Evolutionary conservation across 2,113 vertebrate species (phyloP).

Genomic region (Strix uralensis): DNA sequence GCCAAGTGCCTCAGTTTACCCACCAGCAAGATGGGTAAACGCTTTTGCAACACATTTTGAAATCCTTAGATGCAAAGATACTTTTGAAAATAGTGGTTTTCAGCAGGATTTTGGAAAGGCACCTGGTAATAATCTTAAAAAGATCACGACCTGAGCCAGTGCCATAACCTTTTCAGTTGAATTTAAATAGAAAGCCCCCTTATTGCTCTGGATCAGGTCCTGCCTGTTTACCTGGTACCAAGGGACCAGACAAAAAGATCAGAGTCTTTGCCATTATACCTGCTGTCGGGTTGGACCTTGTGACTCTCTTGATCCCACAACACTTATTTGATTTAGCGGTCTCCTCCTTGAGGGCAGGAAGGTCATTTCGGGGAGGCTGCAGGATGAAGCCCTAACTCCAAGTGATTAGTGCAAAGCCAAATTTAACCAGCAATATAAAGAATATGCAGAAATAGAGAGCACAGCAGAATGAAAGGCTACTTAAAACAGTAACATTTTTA

Average conservation of each 20-base stretch:
- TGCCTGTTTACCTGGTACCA: neutral
- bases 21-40: rapidly evolving
- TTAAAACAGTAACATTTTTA: conserved; percentile 23
- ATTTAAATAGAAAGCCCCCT: neutral
- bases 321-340: neutral
- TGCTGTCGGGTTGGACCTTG: neutral
- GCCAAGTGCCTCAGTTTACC: neutral
- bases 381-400: neutral
- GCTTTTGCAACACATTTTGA: neutral
- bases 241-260: neutral
- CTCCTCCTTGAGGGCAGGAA: neutral
- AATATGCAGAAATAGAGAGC: neutral
- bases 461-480: neutral
- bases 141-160: neutral
- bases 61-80: neutral
- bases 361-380: neutral
- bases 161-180: neutral
- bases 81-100: neutral
- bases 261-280: neutral
- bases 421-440: neutral
- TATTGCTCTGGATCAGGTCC: neutral
- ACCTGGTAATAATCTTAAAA: neutral
- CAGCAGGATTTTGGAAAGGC: neutral
- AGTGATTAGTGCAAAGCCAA: neutral
- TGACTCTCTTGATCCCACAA: neutral